A percentile compares a stretch with the other conserved stretches of the same genome.
phyloP scores from a whole-genome alignment of 2,888 invertebrate genomes.

The Acanthosepion pharaonis region DNA sequence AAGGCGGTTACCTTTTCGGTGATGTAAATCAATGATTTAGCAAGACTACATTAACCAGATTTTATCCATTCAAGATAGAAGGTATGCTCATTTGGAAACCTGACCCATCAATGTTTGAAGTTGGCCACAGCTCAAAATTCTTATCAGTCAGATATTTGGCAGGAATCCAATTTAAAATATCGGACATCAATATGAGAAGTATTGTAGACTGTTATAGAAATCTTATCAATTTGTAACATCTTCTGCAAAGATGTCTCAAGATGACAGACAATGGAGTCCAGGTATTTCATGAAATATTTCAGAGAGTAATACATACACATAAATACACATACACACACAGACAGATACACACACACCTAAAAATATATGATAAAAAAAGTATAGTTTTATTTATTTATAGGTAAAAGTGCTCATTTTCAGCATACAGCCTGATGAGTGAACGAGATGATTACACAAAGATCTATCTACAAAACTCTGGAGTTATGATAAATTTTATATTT shows the following conservation, averaged over 20 bases:
- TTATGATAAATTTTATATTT: no score
- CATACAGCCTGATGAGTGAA: no score
- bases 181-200: background rate
- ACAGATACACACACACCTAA: no score
- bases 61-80: background rate
- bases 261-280: background rate
- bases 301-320: background rate
- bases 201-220: background rate
- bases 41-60: background rate
- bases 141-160: background rate
- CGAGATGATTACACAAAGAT: no score
- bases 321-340: background rate
- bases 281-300: background rate
- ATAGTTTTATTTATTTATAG: no score
- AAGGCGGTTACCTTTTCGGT: background rate
- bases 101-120: background rate
- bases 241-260: background rate
- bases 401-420: no score
- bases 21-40: background rate
- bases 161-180: background rate
- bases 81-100: background rate
- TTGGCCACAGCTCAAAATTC: background rate
- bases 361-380: no score
- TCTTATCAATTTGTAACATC: background rate
- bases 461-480: no score